Percentiles rank a stretch among this genome's conserved stretches.
These are phyloP conservation scores for Saccostrea echinata DNA, from an alignment of 1,140 invertebrate genomes.

Conservation along the genomic window DNA sequence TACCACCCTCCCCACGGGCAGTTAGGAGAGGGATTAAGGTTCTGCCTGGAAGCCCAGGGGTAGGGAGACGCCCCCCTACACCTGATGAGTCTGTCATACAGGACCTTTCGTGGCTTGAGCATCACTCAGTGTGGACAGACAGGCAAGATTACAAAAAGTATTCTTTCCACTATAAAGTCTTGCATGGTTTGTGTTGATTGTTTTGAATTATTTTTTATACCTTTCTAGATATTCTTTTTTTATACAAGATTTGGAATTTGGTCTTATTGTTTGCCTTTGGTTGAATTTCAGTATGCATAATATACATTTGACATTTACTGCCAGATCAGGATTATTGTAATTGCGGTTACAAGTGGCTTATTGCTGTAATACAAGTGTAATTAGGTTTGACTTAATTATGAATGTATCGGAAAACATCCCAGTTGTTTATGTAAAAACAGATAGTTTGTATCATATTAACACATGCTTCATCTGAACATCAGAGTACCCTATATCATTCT, in stretches of 20 bases:
- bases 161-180: background rate
- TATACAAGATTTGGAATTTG: too few species aligned
- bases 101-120: conserved; percentile 58
- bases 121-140: conserved; percentile 56
- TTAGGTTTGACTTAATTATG: conserved; percentile 1
- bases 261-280: too few species aligned
- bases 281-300: too few species aligned
- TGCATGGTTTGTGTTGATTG: background rate
- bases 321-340: background rate
- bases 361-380: background rate
- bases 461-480: conserved; percentile 16
- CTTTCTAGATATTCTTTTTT: background rate
- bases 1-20: conserved; percentile 56
- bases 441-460: conserved; percentile 21
- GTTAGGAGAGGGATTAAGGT: conserved; percentile 51
- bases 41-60: conserved; percentile 52
- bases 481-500: background rate
- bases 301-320: too few species aligned
- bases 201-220: background rate
- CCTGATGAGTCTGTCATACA: conserved; percentile 57
- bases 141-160: conserved; percentile 53
- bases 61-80: conserved; percentile 48
- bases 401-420: background rate
- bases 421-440: conserved; percentile 24
- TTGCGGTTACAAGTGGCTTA: background rate